Evolutionary conservation across 2,113 vertebrate genomes (phyloP).

Genomic region (Gavia stellata): DNA sequence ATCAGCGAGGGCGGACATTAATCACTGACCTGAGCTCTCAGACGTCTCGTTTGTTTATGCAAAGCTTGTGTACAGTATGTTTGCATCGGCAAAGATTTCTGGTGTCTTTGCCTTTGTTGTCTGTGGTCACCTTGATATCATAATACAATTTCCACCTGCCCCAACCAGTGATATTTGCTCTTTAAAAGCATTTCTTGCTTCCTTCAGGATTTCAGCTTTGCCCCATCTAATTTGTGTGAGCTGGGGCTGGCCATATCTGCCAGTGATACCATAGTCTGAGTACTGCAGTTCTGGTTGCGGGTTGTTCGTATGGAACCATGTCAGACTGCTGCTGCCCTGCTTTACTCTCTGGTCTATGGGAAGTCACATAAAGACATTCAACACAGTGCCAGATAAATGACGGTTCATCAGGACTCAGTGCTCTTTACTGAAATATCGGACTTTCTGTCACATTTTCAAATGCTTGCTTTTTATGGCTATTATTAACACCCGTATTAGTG

Average conservation of each 20-base stretch:
- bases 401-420: not conserved
- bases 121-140: not conserved
- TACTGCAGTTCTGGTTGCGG: not conserved
- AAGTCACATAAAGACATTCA: not conserved
- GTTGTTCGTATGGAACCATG: not conserved
- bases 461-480: not conserved
- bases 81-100: not conserved
- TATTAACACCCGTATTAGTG: not conserved
- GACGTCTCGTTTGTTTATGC: not conserved
- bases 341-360: not conserved
- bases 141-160: not conserved
- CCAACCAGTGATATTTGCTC: not conserved
- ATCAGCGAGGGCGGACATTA: not conserved
- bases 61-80: not conserved
- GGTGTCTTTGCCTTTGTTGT: not conserved
- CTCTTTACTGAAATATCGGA: not conserved
- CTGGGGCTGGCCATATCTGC: not conserved
- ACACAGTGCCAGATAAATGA: not conserved
- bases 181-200: not conserved
- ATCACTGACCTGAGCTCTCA: not conserved
- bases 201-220: not conserved
- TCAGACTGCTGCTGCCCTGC: not conserved
- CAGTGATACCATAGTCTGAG: rapidly evolving
- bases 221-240: not conserved
- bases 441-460: not conserved